Percentiles rank a stretch among this genome's conserved stretches.
These are phyloP conservation scores for Nothobranchius kuhntae DNA, from an alignment of 2,113 vertebrate species.

Conservation along the genomic window DNA sequence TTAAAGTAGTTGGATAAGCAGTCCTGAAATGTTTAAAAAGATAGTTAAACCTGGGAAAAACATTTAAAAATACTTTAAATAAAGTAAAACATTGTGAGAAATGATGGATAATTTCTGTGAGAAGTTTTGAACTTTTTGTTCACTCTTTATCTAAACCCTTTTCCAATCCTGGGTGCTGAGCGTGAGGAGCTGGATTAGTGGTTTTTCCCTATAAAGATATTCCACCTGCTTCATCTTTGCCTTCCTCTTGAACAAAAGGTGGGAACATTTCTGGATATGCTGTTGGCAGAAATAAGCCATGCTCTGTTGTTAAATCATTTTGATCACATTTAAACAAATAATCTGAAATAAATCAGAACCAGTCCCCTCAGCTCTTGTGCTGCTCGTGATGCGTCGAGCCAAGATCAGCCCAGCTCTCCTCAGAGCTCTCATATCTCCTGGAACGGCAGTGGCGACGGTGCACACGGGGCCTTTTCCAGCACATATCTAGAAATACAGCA, in stretches of 20 bases:
- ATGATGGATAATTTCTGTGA: no score
- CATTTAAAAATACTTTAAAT: no score
- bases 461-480: constrained; percentile 27
- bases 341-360: neutral
- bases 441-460: neutral
- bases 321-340: constrained; percentile 2
- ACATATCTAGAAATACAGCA: constrained; percentile 39
- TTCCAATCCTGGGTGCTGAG: no score
- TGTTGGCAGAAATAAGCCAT: neutral
- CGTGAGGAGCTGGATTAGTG: no score
- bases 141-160: no score
- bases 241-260: no score
- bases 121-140: no score
- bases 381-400: constrained; percentile 1
- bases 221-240: no score
- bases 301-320: constrained; percentile 1
- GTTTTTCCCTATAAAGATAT: no score
- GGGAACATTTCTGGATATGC: neutral
- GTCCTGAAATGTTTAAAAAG: neutral
- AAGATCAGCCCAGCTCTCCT: constrained; percentile 10
- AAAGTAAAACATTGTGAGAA: no score
- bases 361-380: neutral
- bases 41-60: neutral
- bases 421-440: constrained; percentile 8
- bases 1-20: neutral